phyloP scores from a whole-genome alignment of 2,797 vertebrate species.

The Hapalemur alaotrensis region DNA sequence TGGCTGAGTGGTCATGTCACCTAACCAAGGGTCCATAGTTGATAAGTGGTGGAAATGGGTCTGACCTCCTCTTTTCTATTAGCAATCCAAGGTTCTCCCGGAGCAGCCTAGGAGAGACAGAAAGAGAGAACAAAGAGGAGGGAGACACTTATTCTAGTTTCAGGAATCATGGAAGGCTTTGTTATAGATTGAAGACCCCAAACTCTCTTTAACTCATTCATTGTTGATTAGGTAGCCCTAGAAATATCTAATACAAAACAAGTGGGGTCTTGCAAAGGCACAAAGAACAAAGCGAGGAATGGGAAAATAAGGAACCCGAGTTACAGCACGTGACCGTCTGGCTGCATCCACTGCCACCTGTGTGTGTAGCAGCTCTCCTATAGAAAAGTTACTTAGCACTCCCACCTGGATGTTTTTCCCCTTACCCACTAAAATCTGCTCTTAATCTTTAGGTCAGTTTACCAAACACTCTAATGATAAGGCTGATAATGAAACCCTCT shows the following conservation, averaged over 20 bases:
- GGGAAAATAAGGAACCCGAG: neutral
- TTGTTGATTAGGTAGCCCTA: neutral
- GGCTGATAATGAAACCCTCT: neutral
- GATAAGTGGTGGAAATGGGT: too few species aligned
- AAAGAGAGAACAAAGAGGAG: neutral
- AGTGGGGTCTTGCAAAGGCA: neutral
- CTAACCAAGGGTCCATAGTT: neutral
- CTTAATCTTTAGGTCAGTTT: conserved; percentile 60
- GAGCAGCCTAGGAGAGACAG: neutral
- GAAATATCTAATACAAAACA: neutral
- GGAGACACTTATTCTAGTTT: neutral
- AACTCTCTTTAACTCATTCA: neutral
- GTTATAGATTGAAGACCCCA: neutral
- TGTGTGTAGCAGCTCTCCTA: neutral
- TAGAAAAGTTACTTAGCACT: neutral
- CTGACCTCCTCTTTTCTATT: neutral
- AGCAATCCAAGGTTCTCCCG: neutral
- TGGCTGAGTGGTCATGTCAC: neutral
- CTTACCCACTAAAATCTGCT: neutral
- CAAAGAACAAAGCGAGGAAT: neutral
- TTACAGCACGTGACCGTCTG: neutral
- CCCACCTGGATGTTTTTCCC: neutral
- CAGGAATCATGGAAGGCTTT: neutral
- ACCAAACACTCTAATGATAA: conserved; percentile 59
- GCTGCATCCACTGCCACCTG: neutral